These are phyloP conservation scores for Heliocidaris tuberculata DNA, from an alignment of 35 echinoderm and acorn worm species.

Conservation along the genomic window DNA sequence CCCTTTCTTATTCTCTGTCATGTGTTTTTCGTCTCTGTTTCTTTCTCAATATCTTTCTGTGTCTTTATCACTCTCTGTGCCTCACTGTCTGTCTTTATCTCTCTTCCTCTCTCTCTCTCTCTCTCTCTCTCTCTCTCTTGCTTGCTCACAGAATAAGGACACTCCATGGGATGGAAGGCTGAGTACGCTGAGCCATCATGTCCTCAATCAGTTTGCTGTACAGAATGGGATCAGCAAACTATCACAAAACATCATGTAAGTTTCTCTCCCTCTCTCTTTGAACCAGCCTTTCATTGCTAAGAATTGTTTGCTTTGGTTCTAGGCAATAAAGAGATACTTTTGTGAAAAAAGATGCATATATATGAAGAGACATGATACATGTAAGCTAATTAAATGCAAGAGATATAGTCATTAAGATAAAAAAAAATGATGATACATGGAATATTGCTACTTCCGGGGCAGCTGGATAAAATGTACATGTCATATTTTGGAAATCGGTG, in stretches of 20 bases:
- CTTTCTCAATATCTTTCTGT: background rate
- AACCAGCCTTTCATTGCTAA: no score
- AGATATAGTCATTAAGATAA: no score
- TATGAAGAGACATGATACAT: no score
- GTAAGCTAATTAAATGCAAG: no score
- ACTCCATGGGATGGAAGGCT: constrained; percentile 82
- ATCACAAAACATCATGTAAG: constrained; percentile 88
- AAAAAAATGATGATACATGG: no score
- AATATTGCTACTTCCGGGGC: no score
- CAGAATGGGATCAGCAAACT: constrained; percentile 72
- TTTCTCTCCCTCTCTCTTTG: background rate
- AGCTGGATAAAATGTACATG: no score
- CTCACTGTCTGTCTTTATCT: background rate
- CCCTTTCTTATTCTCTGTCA: background rate
- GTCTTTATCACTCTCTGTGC: background rate
- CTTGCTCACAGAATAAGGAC: constrained; percentile 31
- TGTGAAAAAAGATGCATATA: no score
- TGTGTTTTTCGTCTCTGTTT: background rate
- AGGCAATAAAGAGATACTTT: no score
- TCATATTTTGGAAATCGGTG: no score
- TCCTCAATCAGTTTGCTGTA: constrained; percentile 84
- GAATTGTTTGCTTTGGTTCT: no score
- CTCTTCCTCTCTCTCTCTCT: background rate
- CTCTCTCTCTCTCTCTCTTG: background rate
- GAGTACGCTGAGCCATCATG: constrained; percentile 55